phyloP scores from a whole-genome alignment of 2,888 invertebrate genomes.

The Anarsia innoxiella region DNA sequence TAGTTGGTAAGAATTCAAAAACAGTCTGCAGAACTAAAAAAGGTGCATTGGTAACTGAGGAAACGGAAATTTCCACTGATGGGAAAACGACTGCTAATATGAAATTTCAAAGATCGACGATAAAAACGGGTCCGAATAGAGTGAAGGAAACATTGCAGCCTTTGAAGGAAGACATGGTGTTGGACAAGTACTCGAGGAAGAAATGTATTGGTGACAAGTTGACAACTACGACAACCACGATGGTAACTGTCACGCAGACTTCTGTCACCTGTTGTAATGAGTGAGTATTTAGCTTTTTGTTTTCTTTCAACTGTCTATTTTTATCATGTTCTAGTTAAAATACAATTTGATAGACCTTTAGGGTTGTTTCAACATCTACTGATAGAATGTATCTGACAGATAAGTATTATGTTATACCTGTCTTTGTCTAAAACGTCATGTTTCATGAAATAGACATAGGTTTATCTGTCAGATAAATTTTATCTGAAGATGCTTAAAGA shows the following conservation, averaged over 20 bases:
- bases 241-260: constrained; percentile 65
- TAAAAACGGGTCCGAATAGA: constrained; percentile 57
- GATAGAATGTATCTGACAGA: too few relatives aligned
- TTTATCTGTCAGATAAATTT: too few relatives aligned
- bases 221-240: constrained; percentile 60
- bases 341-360: too few relatives aligned
- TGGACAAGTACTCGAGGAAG: constrained; percentile 47
- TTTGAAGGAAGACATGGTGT: constrained; percentile 50
- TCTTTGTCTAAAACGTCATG: too few relatives aligned
- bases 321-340: too few relatives aligned
- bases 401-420: too few relatives aligned
- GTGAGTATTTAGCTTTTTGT: constrained; percentile 45
- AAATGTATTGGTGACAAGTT: constrained; percentile 59
- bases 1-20: constrained; percentile 57
- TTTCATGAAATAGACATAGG: too few relatives aligned
- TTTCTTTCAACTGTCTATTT: too few relatives aligned
- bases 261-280: constrained; percentile 67
- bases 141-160: constrained; percentile 55
- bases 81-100: constrained; percentile 56
- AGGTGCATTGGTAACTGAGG: constrained; percentile 62
- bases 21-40: constrained; percentile 57
- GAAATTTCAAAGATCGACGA: constrained; percentile 59
- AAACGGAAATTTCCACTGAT: constrained; percentile 61
- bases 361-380: too few relatives aligned
- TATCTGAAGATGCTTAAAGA: too few relatives aligned